Percentiles rank a stretch among this genome's conserved stretches.
These are phyloP conservation scores for Sinodicranocentrus sp. DNA, from an alignment of 2,888 invertebrate species.

Conservation along the genomic window DNA sequence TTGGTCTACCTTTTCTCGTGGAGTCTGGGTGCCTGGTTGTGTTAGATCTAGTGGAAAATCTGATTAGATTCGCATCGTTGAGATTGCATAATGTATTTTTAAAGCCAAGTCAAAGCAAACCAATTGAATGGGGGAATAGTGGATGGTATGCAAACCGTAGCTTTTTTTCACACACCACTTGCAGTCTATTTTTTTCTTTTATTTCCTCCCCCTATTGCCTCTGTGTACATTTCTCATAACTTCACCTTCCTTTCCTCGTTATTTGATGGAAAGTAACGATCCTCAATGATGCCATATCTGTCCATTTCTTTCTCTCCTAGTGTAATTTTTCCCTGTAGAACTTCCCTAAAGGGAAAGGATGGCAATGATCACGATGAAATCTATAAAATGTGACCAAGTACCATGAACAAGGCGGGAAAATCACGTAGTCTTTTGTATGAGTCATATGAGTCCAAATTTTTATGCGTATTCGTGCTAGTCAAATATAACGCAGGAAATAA, in stretches of 20 bases:
- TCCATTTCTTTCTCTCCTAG: neutral
- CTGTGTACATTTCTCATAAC: neutral
- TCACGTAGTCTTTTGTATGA: too few relatives aligned
- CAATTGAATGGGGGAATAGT: conserved; percentile 5
- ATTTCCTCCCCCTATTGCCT: neutral
- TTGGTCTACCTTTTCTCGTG: conserved; percentile 7
- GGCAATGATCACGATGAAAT: neutral
- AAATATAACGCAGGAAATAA: too few relatives aligned
- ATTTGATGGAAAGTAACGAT: conserved; percentile 7
- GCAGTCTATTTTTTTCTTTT: neutral
- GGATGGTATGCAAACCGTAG: neutral
- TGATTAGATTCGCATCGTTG: conserved; percentile 58
- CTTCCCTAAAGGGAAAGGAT: neutral
- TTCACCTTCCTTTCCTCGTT: neutral
- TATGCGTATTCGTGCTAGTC: too few relatives aligned
- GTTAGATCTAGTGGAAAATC: conserved; percentile 51
- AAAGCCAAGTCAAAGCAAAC: conserved; percentile 37
- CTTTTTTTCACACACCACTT: neutral
- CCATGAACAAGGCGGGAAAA: neutral
- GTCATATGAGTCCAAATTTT: too few relatives aligned
- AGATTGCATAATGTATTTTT: conserved; percentile 58
- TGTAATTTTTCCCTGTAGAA: neutral
- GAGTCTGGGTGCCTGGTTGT: conserved; percentile 14
- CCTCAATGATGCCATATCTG: conserved; percentile 19
- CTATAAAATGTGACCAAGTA: conserved; percentile 16